Evolutionary conservation across 1,140 invertebrate genomes (phyloP).

Genomic region (Platyscapa corneri): DNA sequence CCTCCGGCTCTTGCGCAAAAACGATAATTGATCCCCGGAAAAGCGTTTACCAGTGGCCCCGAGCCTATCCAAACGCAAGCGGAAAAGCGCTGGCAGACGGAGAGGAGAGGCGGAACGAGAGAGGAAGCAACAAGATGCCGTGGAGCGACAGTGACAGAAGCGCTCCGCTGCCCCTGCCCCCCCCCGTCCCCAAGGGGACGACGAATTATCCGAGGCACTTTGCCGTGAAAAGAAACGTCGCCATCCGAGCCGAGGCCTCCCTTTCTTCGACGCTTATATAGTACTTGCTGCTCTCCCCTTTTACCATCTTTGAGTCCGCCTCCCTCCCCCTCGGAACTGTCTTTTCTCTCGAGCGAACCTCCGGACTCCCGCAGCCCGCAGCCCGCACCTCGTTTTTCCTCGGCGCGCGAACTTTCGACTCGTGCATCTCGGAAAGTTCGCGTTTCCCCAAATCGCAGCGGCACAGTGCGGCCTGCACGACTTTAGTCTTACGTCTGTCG

Average conservation of each 20-base stretch:
- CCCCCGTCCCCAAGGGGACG: background rate
- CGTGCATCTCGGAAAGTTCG: background rate
- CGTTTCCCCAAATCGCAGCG: background rate
- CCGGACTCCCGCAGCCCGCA: no score
- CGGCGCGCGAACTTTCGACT: background rate
- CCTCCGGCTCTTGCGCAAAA: background rate
- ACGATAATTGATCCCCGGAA: conserved; percentile 28
- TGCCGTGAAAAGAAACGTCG: conserved; percentile 38
- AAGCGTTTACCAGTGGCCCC: background rate
- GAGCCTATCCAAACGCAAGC: background rate
- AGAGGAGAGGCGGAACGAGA: background rate
- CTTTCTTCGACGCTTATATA: conserved; percentile 29
- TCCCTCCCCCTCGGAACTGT: no score
- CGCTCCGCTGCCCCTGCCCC: background rate
- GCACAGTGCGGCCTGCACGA: no score
- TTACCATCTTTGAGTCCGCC: conserved; percentile 28
- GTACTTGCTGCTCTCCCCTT: conserved; percentile 15
- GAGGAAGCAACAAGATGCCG: background rate
- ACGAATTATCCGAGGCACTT: conserved; percentile 43
- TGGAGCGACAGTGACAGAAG: background rate
- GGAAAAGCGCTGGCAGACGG: background rate
- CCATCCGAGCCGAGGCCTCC: conserved; percentile 4
- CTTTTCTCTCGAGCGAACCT: no score
- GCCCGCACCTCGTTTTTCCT: background rate
- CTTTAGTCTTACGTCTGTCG: background rate